phyloP scores from a whole-genome alignment of 2,888 invertebrate species.

The Ischnus inquisitorius region DNA sequence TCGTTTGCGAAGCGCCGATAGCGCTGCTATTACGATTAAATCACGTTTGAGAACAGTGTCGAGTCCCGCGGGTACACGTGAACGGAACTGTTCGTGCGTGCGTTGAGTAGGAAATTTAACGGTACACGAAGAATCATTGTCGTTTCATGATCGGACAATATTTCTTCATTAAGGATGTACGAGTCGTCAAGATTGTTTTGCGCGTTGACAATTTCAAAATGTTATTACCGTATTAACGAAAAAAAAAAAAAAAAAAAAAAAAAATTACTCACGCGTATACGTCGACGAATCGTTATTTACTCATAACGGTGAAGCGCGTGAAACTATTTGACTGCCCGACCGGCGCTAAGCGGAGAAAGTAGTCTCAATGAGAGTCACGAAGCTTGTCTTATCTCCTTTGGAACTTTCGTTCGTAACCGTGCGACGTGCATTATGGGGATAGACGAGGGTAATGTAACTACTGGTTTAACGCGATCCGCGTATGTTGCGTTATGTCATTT shows the following conservation, averaged over 20 bases:
- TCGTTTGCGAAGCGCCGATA: not conserved
- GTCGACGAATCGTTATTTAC: constrained; percentile 25
- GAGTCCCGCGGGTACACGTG: not conserved
- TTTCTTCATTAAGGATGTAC: too few species aligned
- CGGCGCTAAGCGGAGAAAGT: constrained; percentile 60
- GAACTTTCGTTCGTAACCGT: constrained; percentile 68
- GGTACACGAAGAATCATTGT: not conserved
- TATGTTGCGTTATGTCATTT: constrained; percentile 60
- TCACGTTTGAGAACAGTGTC: not conserved
- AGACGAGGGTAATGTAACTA: constrained; percentile 34
- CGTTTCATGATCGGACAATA: not conserved
- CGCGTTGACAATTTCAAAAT: too few species aligned
- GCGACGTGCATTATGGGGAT: constrained; percentile 45
- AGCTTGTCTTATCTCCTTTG: constrained; percentile 23
- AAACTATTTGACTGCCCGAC: constrained; percentile 33
- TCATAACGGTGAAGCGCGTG: constrained; percentile 46
- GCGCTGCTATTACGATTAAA: not conserved
- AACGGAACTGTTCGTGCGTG: not conserved
- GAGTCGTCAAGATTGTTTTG: too few species aligned
- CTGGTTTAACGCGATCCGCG: constrained; percentile 38
- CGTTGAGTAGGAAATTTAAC: not conserved
- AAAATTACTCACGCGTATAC: not conserved
- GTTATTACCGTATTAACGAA: too few species aligned
- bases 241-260: not conserved
- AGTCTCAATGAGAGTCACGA: constrained; percentile 52